Conservation (phyloP, 23 tunicate genomes). For the Trididemnum miniatum region DNA sequence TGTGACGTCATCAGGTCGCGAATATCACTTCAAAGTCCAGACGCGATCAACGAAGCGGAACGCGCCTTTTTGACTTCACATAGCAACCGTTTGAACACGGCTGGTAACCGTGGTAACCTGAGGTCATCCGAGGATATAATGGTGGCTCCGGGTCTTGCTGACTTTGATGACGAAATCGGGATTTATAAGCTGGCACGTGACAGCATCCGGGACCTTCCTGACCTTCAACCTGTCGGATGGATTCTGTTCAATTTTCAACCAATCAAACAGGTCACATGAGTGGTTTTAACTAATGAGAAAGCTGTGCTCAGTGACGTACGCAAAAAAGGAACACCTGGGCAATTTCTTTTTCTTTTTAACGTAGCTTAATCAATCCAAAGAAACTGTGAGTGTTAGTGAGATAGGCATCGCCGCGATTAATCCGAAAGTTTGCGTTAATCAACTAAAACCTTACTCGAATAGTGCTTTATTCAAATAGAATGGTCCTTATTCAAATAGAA, state of each 20-base stretch:
- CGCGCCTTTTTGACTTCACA: constrained; percentile 82
- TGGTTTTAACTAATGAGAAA: neutral
- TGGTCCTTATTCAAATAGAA: too few species aligned
- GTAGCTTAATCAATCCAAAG: too few species aligned
- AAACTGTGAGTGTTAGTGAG: too few species aligned
- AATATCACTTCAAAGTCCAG: constrained; percentile 64
- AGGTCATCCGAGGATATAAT: constrained; percentile 38
- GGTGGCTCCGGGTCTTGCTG: constrained; percentile 79
- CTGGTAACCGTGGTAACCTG: constrained; percentile 39
- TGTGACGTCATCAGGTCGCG: constrained; percentile 42
- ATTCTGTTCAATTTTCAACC: constrained; percentile 81
- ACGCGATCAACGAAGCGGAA: constrained; percentile 82
- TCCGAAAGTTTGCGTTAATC: too few species aligned
- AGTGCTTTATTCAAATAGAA: too few species aligned
- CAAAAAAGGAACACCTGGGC: too few species aligned
- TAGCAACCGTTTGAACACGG: constrained; percentile 3
- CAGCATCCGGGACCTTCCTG: constrained; percentile 67
- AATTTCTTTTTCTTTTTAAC: too few species aligned
- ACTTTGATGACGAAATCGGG: constrained; percentile 87
- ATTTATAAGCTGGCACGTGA: constrained; percentile 71
- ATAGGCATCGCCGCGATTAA: too few species aligned
- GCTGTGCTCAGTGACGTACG: too few species aligned
- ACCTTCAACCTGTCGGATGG: constrained; percentile 75
- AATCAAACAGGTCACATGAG: constrained; percentile 72
- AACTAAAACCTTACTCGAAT: too few species aligned